phyloP scores from a whole-genome alignment of 2,888 invertebrate species.

The Melieria crassipennis region DNA sequence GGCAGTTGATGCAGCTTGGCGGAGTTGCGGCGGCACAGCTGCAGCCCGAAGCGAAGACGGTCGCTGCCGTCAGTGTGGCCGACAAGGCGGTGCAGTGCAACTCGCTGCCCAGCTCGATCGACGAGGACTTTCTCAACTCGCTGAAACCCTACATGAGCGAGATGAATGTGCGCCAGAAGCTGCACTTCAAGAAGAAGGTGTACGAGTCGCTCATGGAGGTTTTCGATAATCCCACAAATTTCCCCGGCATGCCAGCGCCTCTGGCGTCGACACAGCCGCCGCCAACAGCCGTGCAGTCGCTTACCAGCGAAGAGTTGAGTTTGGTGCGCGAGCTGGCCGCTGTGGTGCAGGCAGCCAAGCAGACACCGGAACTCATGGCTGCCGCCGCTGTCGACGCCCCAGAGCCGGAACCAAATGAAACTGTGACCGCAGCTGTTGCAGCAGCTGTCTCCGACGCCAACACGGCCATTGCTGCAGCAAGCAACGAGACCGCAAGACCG shows the following conservation, averaged over 20 bases:
- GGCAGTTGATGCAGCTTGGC: too few species aligned
- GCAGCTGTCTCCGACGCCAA: not conserved
- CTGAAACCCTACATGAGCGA: slow-evolving; percentile 52
- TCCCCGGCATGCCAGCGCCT: slow-evolving; percentile 48
- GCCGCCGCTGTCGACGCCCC: not conserved
- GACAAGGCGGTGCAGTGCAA: slow-evolving; percentile 23
- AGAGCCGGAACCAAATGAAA: not conserved
- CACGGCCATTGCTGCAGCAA: not conserved
- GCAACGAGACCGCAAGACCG: not conserved
- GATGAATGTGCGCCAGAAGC: slow-evolving; percentile 60
- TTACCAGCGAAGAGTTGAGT: slow-evolving; percentile 45
- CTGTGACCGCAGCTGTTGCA: not conserved
- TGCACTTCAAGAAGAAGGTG: slow-evolving; percentile 57
- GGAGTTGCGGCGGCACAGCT: not conserved
- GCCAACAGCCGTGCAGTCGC: not conserved
- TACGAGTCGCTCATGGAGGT: slow-evolving; percentile 55
- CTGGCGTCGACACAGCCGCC: slow-evolving; percentile 36
- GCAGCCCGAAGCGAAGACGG: not conserved
- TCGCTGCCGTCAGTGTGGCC: not conserved
- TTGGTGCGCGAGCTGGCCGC: slow-evolving; percentile 54
- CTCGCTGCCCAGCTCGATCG: slow-evolving; percentile 38
- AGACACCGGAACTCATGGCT: slow-evolving; percentile 36
- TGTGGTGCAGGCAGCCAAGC: slow-evolving; percentile 53
- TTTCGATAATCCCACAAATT: slow-evolving; percentile 55
- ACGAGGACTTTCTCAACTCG: slow-evolving; percentile 51